phyloP scores from a whole-genome alignment of 2,113 vertebrate genomes.

The Raphicerus campestris region DNA sequence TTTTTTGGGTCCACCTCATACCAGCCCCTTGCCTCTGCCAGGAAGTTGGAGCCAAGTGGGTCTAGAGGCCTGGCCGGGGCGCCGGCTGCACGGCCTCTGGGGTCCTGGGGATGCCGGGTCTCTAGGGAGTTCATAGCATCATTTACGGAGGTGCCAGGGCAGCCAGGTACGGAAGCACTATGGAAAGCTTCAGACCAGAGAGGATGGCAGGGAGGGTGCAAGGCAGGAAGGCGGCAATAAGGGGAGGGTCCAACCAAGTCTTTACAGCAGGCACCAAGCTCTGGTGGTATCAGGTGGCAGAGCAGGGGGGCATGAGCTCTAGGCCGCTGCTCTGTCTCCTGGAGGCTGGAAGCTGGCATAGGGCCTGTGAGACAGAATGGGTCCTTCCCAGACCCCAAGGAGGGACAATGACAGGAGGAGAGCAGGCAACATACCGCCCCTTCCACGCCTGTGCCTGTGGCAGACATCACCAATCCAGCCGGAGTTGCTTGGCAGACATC shows the following conservation, averaged over 20 bases:
- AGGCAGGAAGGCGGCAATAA: background rate
- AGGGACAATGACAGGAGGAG: background rate
- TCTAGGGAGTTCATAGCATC: background rate
- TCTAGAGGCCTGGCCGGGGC: background rate
- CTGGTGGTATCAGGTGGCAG: background rate
- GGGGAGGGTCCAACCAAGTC: background rate
- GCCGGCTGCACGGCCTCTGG: fast-evolving
- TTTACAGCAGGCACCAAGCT: background rate
- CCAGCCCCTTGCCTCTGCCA: background rate
- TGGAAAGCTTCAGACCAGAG: background rate
- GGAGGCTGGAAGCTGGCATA: slow-evolving; percentile 30
- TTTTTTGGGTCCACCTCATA: too few relatives aligned
- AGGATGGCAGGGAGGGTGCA: background rate
- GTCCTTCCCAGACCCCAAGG: background rate
- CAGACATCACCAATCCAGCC: background rate
- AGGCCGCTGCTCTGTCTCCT: background rate
- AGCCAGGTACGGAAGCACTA: too few relatives aligned
- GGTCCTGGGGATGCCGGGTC: fast-evolving
- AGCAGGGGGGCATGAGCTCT: background rate
- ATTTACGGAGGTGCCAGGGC: background rate
- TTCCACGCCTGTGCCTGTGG: background rate
- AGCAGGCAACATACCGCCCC: fast-evolving
- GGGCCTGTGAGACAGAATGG: slow-evolving; percentile 14
- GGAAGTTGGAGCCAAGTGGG: background rate
- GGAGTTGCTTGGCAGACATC: background rate